Evolutionary conservation across 1,140 invertebrate species (phyloP).

Genomic region (Nilaparvata lugens): DNA sequence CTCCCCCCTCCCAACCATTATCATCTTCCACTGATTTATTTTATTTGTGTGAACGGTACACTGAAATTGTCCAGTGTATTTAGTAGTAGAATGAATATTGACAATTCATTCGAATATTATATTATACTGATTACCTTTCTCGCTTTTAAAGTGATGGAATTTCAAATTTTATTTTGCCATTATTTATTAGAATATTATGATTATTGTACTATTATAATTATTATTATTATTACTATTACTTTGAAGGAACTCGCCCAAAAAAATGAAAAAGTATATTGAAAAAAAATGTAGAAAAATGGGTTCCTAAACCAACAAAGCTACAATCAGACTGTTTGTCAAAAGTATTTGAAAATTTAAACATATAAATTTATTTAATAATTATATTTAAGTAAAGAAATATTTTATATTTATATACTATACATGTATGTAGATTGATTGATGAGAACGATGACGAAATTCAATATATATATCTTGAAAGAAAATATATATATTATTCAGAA

Average conservation of each 20-base stretch:
- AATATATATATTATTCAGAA: background rate
- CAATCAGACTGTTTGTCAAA: conserved; percentile 25
- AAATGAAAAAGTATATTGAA: conserved; percentile 1
- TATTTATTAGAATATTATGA: background rate
- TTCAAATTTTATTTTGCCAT: background rate
- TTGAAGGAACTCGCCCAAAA: background rate
- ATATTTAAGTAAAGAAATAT: conserved; percentile 5
- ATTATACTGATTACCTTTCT: background rate
- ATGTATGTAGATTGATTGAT: background rate
- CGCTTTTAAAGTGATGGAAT: background rate
- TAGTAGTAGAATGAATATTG: background rate
- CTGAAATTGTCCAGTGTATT: background rate
- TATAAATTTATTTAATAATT: conserved; percentile 13
- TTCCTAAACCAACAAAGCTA: conserved; percentile 6
- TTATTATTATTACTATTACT: background rate
- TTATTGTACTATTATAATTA: conserved; percentile 1
- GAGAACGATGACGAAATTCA: background rate
- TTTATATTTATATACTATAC: background rate
- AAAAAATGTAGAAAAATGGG: conserved; percentile 6
- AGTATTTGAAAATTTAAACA: conserved; percentile 19
- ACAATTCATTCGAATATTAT: background rate
- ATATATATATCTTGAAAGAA: background rate
- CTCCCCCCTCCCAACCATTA: too few species aligned
- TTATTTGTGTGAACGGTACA: too few species aligned
- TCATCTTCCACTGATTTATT: too few species aligned